Base-by-base conservation (phyloP, 1,140 invertebrate genomes). In the Drosophila tani region DNA sequence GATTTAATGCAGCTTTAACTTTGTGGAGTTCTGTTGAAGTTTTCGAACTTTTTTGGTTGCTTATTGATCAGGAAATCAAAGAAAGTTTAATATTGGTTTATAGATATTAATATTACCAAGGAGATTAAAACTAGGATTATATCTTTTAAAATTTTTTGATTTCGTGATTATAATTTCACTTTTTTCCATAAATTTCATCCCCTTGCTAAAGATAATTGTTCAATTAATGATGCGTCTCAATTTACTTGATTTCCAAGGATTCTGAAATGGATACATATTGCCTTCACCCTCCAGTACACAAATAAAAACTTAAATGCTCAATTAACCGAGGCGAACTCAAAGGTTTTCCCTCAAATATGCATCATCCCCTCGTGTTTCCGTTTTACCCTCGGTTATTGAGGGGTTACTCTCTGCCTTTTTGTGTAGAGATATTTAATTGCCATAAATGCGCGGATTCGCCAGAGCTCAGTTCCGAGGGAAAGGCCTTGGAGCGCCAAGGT, bases 381-480 rank as follows among this genome's bases (percentile, higher is more conserved):
- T 5, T 21, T 29, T 5, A 29, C 12, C 19, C 17, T 17, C 17
- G 6, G 3, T 27, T 43, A 32, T 63, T 27, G n/a, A 45, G 56
- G 9, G 58, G 19, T 27, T 40, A 68, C 46, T 27, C 29, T 29
- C 21, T n/a, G 32, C 21, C 35, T 11, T 11, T 53, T 64, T 67
- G 11, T 35, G 53, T 29, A 15, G 47, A 62, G 69, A 50, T 71
- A 80, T 77, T 70, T 81, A 83, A 83, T 83, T 83, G 77, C 81
- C 71, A 82, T 83, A 83, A 76, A 77, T 83, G 57, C 60, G 57
- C 50, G 47, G 46, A 57, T 58, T 47, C 45, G 56, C 14, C 43
- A 3, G 45, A 46, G 47, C 35, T 49, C 17, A 24, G 59, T 14
- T 58, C 12, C 46, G 46, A 24, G 46, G 35, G 12, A 50, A 55